Base-by-base conservation (phyloP, 2,113 vertebrate species). In the Cavia aperea region DNA sequence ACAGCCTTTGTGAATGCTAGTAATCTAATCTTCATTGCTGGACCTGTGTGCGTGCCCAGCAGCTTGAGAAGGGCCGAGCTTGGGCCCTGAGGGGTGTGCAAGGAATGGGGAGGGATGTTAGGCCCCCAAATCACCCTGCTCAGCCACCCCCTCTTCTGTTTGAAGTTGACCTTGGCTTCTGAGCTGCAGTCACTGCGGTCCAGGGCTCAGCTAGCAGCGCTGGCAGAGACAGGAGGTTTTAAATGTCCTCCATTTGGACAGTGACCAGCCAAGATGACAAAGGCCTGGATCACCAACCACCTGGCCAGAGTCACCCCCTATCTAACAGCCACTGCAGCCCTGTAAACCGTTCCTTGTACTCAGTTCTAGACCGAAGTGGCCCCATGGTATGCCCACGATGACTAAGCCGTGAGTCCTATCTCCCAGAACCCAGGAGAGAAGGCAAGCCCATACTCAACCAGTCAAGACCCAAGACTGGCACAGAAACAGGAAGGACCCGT, bases 231-330 rank as follows among this genome's bases (percentile, higher is more conserved):
- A 93, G 93, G 94, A 81, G 85, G 89, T 79, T 94, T 90, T 93
- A 79, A 84, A 82, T 92, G 72, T 77, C 92, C 81, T 87, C 46
- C 81, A 31, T 89, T 82, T 95, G 94, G 95, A 90, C 58, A 31
- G 54, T 60, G 39, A 86, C 81, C 86, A 93, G 85, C 54, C 85
- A 39, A 87, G 83, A 95, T n/a, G 87, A 77, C 92, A 91, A 93
- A 91, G 62, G 77, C 81, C 77, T 16, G 10, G 85, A 85, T 78
- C 60, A 85, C 63, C 60, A 86, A 63, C 86, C 83, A 92, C 81
- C 93, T 82, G 89, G 77, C 65, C 39, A 63, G 65, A 49, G 19
- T 81, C 88, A 43, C 66, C 63, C 29, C 49, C 49, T 23, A 13
- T 56, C 65, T 56, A 19, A 56, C 81, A 84, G 62, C 78, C 92